These are phyloP conservation scores for Sparus aurata DNA, from an alignment of 2,797 vertebrate species.

Conservation along the genomic window DNA sequence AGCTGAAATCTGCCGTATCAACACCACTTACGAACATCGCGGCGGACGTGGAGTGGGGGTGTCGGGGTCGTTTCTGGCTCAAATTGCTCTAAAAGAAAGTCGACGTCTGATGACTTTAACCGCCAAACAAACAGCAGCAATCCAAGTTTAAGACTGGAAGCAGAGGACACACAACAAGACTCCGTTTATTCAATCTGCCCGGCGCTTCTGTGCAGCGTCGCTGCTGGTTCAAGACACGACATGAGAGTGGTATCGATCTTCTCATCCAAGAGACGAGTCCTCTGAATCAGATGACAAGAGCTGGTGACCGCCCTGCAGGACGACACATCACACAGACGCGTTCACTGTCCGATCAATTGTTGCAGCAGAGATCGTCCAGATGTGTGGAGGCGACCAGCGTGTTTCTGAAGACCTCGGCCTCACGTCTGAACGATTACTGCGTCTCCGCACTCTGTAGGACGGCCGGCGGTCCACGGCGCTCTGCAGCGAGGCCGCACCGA, in stretches of 20 bases:
- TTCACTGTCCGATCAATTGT: neutral
- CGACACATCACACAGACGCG: neutral
- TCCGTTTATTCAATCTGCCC: no score
- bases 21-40: neutral
- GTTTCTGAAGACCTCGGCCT: neutral
- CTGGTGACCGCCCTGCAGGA: neutral
- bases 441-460: neutral
- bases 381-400: neutral
- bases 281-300: neutral
- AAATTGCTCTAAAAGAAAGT: neutral
- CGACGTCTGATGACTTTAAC: neutral
- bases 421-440: neutral
- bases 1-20: neutral
- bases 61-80: no score
- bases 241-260: neutral
- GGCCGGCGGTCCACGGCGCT: no score
- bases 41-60: neutral
- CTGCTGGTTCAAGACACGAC: neutral
- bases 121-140: neutral
- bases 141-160: neutral
- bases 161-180: neutral
- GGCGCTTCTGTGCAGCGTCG: neutral
- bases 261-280: neutral
- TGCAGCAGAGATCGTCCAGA: neutral
- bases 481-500: no score